Conservation (phyloP, 2,888 invertebrate species). For the Anarsia innoxiella region DNA sequence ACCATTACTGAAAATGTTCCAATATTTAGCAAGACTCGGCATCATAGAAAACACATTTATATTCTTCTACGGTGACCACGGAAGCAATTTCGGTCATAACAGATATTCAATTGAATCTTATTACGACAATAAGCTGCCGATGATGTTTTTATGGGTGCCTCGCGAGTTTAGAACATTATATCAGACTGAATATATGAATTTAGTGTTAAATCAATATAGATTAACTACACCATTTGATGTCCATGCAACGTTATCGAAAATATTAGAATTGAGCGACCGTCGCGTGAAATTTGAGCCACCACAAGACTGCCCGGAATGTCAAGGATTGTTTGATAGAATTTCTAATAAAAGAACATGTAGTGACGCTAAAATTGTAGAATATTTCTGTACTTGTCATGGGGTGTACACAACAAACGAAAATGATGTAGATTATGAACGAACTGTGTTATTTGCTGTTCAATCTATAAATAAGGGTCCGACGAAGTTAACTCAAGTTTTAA, state of each 20-base stretch:
- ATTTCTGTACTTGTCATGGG: background rate
- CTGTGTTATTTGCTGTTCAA: no score
- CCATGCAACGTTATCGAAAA: conserved; percentile 59
- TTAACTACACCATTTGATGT: background rate
- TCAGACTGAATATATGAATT: conserved; percentile 56
- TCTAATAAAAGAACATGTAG: conserved; percentile 75
- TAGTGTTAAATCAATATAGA: background rate
- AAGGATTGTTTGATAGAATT: conserved; percentile 75
- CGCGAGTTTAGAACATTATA: conserved; percentile 70
- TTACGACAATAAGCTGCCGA: conserved; percentile 85
- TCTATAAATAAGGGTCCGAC: no score
- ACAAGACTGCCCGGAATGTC: conserved; percentile 77
- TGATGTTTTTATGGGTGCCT: conserved; percentile 82
- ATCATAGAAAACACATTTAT: conserved; percentile 79
- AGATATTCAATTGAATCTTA: conserved; percentile 81
- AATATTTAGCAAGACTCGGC: conserved; percentile 63
- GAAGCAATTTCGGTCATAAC: conserved; percentile 81
- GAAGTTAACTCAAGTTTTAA: no score
- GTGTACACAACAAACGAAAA: no score
- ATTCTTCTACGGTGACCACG: conserved; percentile 85
- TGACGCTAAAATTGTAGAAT: background rate
- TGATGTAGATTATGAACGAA: no score
- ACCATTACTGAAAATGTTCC: conserved; percentile 70
- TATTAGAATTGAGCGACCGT: conserved; percentile 67
- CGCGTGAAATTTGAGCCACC: conserved; percentile 37